These are phyloP conservation scores for Drosophila macrospina DNA, from an alignment of 2,888 invertebrate genomes.

Conservation along the genomic window DNA sequence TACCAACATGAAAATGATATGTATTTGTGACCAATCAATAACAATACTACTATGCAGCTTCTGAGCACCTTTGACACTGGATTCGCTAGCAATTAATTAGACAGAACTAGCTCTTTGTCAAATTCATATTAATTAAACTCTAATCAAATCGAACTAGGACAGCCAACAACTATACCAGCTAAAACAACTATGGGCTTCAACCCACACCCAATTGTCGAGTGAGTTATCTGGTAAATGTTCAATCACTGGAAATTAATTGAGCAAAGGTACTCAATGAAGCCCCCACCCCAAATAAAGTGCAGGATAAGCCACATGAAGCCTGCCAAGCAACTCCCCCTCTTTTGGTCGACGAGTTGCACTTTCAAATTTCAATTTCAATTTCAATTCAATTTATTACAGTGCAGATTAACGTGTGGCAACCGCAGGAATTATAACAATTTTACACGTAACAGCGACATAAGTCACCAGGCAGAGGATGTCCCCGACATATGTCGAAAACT, in stretches of 20 bases:
- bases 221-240: slow-evolving; percentile 66
- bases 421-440: slow-evolving; percentile 83
- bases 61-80: neutral
- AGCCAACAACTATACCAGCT: slow-evolving; percentile 1
- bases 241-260: slow-evolving; percentile 80
- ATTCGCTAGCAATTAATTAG: slow-evolving; percentile 22
- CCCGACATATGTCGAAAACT: slow-evolving; percentile 80
- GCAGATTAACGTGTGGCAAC: slow-evolving; percentile 62
- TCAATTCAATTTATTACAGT: slow-evolving; percentile 67
- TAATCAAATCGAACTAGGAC: slow-evolving; percentile 20
- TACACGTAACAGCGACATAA: slow-evolving; percentile 84
- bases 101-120: slow-evolving; percentile 3
- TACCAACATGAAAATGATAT: slow-evolving; percentile 6
- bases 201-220: slow-evolving; percentile 7
- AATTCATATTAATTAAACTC: slow-evolving; percentile 59
- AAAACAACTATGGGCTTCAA: neutral
- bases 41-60: neutral
- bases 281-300: slow-evolving; percentile 18
- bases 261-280: slow-evolving; percentile 36
- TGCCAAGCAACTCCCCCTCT: slow-evolving; percentile 1
- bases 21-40: slow-evolving; percentile 12
- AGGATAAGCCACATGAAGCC: slow-evolving; percentile 18
- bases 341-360: slow-evolving; percentile 29
- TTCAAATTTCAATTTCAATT: slow-evolving; percentile 65
- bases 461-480: slow-evolving; percentile 76